Evolutionary conservation across 1,140 invertebrate genomes (phyloP), one percentile per base, ranked within the genome.

Genomic region (Anthonomus grandis): DNA sequence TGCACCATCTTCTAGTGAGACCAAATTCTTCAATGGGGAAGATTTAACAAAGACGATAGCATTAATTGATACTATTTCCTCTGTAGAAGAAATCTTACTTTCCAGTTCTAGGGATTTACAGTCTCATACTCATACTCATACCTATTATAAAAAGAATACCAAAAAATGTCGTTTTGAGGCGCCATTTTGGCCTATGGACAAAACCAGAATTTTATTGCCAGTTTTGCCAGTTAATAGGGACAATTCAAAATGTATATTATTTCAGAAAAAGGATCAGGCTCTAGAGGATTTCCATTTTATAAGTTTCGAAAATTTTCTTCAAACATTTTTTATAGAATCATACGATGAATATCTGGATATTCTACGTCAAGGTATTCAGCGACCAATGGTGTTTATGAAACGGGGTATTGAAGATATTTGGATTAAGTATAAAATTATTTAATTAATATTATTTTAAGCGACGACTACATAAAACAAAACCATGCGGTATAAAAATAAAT

Each of bases 1-100:
- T 13, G 41, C 18, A 21, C 18, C 18, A 44, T 6, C 10, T 44
- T n/a, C n/a, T n/a, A n/a, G n/a, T n/a, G n/a, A n/a, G n/a, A n/a
- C n/a, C n/a, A n/a, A n/a, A n/a, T n/a, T 44, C 10, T 9, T 44
- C 19, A 44, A 44, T 44, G 18, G 21, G 19, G 41, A 44, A 18
- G 4, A 44, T 21, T 44, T 44, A 21, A 17, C 18, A 6, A 6
- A 44, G 8, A 18, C 5, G 3, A 18, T 44, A 9, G 41, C 37
- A 13, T 39, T 39, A 9, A 39, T 39, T 39, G 37, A 39, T 44
- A 44, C 17, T 19, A 21, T 44, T 44, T 17, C 41, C 41, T 44
- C 5, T 6, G 41, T 13, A 8, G 37, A 39, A 39, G 37, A 39
- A 39, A n/a, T 9, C 17, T 39, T 39, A 39, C 10, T 39, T 39